Evolutionary conservation across 2,888 invertebrate species (phyloP).

Genomic region (Portevinia maculata): DNA sequence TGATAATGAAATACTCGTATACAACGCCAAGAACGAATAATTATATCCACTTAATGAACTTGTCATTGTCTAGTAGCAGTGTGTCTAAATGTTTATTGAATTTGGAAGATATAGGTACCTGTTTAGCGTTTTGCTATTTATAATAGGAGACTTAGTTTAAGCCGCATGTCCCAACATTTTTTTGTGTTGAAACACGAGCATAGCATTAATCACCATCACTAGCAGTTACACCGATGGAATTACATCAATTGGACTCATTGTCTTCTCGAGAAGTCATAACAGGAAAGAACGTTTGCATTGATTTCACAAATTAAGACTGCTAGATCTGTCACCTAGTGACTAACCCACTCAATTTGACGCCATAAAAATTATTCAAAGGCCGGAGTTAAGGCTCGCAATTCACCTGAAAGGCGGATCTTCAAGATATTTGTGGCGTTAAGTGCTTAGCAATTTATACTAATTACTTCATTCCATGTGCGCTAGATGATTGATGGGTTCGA

Average conservation of each 20-base stretch:
- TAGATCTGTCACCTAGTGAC: conserved; percentile 19
- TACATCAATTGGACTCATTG: conserved; percentile 30
- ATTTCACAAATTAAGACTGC: not conserved
- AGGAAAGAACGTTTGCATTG: not conserved
- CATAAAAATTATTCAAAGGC: conserved; percentile 9
- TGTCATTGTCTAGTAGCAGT: conserved; percentile 44
- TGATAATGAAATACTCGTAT: conserved; percentile 46
- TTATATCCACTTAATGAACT: conserved; percentile 49
- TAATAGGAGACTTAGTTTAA: conserved; percentile 26
- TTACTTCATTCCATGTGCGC: conserved; percentile 6
- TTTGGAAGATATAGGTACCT: conserved; percentile 29
- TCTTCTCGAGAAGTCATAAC: conserved; percentile 42
- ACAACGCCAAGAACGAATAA: conserved; percentile 25
- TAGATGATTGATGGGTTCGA: conserved; percentile 33
- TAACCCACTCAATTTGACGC: conserved; percentile 31
- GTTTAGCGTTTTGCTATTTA: not conserved
- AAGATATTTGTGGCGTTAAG: not conserved
- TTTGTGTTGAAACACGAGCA: conserved; percentile 25
- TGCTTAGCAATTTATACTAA: conserved; percentile 36
- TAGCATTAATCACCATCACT: conserved; percentile 32
- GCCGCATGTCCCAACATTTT: not conserved
- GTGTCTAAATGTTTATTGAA: conserved; percentile 55
- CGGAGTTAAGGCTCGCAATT: not conserved
- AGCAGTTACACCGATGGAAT: conserved; percentile 13
- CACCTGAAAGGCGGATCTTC: conserved; percentile 49